Evolutionary conservation across 2,797 vertebrate genomes (phyloP).

Genomic region (Protosalanx chinensis): DNA sequence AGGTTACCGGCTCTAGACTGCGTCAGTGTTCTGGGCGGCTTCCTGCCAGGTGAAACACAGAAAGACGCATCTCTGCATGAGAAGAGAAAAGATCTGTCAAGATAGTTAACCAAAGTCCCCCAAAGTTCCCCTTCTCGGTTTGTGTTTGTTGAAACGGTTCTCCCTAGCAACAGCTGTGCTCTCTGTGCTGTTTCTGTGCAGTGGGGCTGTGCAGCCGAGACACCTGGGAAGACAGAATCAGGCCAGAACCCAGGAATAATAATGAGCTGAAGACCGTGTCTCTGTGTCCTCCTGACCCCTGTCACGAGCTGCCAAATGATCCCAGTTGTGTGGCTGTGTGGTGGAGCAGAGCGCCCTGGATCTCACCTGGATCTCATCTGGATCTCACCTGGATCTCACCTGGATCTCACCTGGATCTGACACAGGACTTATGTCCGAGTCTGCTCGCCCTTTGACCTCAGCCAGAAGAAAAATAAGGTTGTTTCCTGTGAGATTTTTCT

Average conservation of each 20-base stretch:
- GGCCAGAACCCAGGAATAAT: constrained; percentile 12
- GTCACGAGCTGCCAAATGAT: constrained; percentile 8
- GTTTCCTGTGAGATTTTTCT: constrained; percentile 25
- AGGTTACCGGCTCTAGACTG: background rate
- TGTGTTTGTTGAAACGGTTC: background rate
- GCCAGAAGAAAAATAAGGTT: constrained; percentile 23
- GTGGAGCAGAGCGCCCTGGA: background rate
- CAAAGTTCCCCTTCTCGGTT: background rate
- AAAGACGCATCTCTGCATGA: background rate
- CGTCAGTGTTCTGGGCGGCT: background rate
- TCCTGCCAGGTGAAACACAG: background rate
- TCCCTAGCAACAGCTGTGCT: background rate
- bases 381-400: constrained; percentile 19
- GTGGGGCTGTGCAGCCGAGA: background rate
- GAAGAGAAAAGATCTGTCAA: background rate
- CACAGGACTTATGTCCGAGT: constrained; percentile 24
- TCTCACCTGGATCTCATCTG: constrained; percentile 21
- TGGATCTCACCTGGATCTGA: constrained; percentile 23
- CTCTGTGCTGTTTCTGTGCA: background rate
- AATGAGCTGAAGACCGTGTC: constrained; percentile 30
- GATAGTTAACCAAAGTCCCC: background rate
- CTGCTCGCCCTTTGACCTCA: constrained; percentile 20
- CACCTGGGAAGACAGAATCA: background rate
- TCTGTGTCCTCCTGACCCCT: constrained; percentile 28
- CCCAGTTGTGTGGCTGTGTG: constrained; percentile 3